phyloP scores from a whole-genome alignment of 1,140 invertebrate genomes.

The Ceratina japonica region DNA sequence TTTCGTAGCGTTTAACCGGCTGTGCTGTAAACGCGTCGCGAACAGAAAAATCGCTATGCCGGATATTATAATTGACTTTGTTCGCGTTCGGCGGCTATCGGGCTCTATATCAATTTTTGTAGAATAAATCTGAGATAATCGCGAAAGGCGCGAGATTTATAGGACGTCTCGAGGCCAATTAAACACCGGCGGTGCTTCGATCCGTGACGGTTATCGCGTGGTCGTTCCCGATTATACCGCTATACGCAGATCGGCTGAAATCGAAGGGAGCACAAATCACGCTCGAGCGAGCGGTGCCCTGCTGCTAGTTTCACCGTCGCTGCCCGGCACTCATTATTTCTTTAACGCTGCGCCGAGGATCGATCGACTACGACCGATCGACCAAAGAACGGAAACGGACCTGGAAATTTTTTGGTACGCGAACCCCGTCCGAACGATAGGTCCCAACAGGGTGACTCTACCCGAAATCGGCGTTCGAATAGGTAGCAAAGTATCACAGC shows the following conservation, averaged over 20 bases:
- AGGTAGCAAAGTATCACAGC: no score
- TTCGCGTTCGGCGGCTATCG: conserved; percentile 11
- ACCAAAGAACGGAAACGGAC: not conserved
- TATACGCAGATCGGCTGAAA: conserved; percentile 20
- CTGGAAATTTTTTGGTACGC: no score
- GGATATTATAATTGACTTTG: conserved; percentile 37
- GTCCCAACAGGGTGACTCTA: no score
- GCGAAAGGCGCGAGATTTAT: conserved; percentile 45
- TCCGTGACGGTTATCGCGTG: conserved; percentile 61
- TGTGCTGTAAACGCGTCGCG: not conserved
- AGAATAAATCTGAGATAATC: conserved; percentile 53
- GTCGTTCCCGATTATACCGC: conserved; percentile 48
- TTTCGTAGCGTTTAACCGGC: not conserved
- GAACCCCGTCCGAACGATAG: no score
- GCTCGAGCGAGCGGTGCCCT: conserved; percentile 40
- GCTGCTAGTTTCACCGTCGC: not conserved
- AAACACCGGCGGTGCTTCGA: conserved; percentile 48
- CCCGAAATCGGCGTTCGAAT: no score
- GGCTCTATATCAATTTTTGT: conserved; percentile 19
- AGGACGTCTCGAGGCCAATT: conserved; percentile 52
- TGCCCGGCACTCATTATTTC: conserved; percentile 9
- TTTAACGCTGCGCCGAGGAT: not conserved
- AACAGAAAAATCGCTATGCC: not conserved
- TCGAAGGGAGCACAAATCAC: conserved; percentile 47
- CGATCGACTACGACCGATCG: not conserved